Percentiles rank a stretch among this genome's conserved stretches.
Evolutionary conservation across 2,888 invertebrate genomes (phyloP).

Genomic region (Eristalinus aeneus): DNA sequence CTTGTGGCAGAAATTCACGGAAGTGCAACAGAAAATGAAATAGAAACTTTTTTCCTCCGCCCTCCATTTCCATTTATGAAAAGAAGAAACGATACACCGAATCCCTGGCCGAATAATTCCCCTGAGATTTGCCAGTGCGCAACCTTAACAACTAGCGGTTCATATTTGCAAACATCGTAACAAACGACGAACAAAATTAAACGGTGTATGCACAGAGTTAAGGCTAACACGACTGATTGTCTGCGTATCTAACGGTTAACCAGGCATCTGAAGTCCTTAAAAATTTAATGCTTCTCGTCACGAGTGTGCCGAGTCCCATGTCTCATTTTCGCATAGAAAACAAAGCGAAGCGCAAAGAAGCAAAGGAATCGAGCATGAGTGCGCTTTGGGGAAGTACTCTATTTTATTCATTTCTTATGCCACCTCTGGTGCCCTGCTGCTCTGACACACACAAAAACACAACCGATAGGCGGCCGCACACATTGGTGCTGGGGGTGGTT

Average conservation of each 20-base stretch:
- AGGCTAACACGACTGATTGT: not conserved
- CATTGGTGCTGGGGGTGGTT: not conserved
- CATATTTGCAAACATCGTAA: not conserved
- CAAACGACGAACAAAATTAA: not conserved
- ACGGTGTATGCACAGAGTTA: not conserved
- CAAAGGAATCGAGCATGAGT: slow-evolving; percentile 57
- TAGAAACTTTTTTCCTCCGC: not conserved
- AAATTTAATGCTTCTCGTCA: not conserved
- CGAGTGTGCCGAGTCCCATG: not conserved
- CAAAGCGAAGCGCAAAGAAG: slow-evolving; percentile 44
- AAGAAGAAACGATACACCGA: not conserved
- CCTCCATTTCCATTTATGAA: too few species aligned
- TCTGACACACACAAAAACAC: not conserved
- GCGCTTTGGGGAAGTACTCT: slow-evolving; percentile 67
- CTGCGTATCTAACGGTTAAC: not conserved
- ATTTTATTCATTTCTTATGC: slow-evolving; percentile 51
- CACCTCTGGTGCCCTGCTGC: not conserved
- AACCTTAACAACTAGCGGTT: not conserved
- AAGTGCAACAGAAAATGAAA: slow-evolving; percentile 2
- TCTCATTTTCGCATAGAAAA: slow-evolving; percentile 33
- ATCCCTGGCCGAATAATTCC: not conserved
- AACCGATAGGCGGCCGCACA: not conserved
- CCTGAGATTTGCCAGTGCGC: not conserved
- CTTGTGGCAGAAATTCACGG: not conserved
- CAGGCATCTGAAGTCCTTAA: not conserved